Conservation (phyloP, 2,888 invertebrate species). For the Diarsia dahlii region DNA sequence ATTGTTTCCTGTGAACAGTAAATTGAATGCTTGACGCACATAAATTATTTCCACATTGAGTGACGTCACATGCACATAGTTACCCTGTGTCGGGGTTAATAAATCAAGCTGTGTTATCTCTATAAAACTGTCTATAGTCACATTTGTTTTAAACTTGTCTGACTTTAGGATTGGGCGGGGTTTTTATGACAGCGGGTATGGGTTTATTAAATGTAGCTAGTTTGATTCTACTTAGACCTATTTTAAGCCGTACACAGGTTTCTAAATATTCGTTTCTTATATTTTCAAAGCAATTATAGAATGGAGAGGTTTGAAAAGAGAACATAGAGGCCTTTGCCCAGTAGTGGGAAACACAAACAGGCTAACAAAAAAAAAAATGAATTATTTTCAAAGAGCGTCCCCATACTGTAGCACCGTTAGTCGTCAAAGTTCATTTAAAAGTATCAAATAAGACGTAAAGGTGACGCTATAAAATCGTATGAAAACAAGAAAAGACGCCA, state of each 20-base stretch:
- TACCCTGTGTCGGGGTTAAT: slow-evolving; percentile 15
- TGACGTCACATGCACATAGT: slow-evolving; percentile 49
- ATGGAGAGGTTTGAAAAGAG: too few species aligned
- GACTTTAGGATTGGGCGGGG: slow-evolving; percentile 21
- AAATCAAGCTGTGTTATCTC: slow-evolving; percentile 61
- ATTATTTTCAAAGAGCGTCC: not conserved
- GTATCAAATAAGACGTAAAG: not conserved
- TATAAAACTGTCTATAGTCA: slow-evolving; percentile 61
- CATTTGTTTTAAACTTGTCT: slow-evolving; percentile 60
- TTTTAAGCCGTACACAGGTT: not conserved
- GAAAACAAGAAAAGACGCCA: not conserved
- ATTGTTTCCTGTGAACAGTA: slow-evolving; percentile 29
- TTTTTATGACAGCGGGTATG: not conserved
- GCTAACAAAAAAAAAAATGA: too few species aligned
- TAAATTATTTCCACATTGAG: slow-evolving; percentile 40
- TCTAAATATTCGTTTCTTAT: too few species aligned
- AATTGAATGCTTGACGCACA: slow-evolving; percentile 40
- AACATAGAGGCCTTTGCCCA: too few species aligned
- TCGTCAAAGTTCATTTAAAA: not conserved
- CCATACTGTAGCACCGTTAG: not conserved
- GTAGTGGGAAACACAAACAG: too few species aligned
- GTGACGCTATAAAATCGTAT: not conserved
- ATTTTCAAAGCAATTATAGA: too few species aligned
- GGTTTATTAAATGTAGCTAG: not conserved
- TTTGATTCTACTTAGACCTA: not conserved